Base-by-base conservation (phyloP, 2,888 invertebrate species). In the Phrixothrix hirtus region DNA sequence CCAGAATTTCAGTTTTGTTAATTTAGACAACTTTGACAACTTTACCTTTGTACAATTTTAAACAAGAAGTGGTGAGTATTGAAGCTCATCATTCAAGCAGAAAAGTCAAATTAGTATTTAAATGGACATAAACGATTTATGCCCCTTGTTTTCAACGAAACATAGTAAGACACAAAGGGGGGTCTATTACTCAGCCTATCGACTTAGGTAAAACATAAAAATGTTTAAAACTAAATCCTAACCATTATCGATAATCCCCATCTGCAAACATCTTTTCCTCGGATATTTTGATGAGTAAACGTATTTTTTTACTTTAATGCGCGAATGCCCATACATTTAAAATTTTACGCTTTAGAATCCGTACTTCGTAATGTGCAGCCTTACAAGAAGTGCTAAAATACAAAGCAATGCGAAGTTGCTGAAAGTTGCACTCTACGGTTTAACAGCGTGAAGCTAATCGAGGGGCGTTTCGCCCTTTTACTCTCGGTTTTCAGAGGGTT, bases 381-480 rank as follows among this genome's bases (percentile, higher is more conserved):
- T n/a, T n/a, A n/a, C n/a, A n/a, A n/a, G n/a, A n/a, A n/a, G n/a
- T n/a, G n/a, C n/a, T n/a, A n/a, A n/a, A n/a, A n/a, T n/a, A n/a
- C n/a, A n/a, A n/a, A n/a, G n/a, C 21, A 7, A 21, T 7, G 21
- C 21, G 7, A 13, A 32, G 32, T 16, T 34, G 16, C 15, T 16
- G 34, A 15, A 35, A 9, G 15, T 35, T 11, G 15, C n/a, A 16
- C 35, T 9, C 11, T 35, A 12, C n/a, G 9, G 35, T 7, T 35
- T 16, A 35, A 35, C 39, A 41, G 39, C 39, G 30, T 29, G 39
- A 29, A 5, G 30, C 39, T 41, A 41, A 41, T 29, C 12, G 39
- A 30, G 30, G 39, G 39, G 39, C 25, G 25, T 17, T 17, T 10
- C 21, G 6, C 36, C 36, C 36, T 25, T 11, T 25, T 12, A 36